phyloP scores from a whole-genome alignment of 2,113 vertebrate species.

The Orientallactaga bullata region DNA sequence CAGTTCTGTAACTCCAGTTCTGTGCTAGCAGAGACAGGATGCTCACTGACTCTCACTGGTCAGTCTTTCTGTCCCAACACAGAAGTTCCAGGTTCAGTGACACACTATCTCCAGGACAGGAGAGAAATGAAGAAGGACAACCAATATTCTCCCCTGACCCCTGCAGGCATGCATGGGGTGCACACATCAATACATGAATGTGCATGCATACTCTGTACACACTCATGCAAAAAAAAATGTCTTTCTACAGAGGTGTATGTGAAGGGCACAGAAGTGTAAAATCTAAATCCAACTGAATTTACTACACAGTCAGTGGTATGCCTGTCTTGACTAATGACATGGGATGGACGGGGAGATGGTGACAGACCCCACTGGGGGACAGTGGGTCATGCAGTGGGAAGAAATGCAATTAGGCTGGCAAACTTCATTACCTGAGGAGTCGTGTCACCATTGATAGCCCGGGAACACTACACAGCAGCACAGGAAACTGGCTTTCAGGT shows the following conservation, averaged over 20 bases:
- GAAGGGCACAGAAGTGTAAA: rapidly evolving
- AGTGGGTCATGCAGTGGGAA: not conserved
- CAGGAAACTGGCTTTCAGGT: not conserved
- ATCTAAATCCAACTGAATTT: not conserved
- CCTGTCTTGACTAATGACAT: not conserved
- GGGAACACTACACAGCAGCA: not conserved
- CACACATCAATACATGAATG: no score
- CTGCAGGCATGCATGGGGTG: no score
- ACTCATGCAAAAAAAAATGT: not conserved
- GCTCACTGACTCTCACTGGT: no score
- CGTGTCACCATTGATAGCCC: no score
- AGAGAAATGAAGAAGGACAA: no score
- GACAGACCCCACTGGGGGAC: rapidly evolving
- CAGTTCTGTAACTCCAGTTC: no score
- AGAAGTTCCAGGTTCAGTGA: no score
- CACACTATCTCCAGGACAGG: no score
- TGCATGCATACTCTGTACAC: no score
- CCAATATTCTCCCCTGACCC: no score
- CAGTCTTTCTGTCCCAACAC: no score
- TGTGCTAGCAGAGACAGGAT: no score
- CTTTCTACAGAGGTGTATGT: not conserved
- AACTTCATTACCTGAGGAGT: not conserved
- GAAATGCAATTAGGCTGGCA: not conserved
- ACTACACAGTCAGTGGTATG: not conserved
- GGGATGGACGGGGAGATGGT: rapidly evolving